Percentiles rank a stretch among this genome's conserved stretches.
These are phyloP conservation scores for Lutjanus campechanus DNA, from an alignment of 2,797 vertebrate species.

Conservation along the genomic window DNA sequence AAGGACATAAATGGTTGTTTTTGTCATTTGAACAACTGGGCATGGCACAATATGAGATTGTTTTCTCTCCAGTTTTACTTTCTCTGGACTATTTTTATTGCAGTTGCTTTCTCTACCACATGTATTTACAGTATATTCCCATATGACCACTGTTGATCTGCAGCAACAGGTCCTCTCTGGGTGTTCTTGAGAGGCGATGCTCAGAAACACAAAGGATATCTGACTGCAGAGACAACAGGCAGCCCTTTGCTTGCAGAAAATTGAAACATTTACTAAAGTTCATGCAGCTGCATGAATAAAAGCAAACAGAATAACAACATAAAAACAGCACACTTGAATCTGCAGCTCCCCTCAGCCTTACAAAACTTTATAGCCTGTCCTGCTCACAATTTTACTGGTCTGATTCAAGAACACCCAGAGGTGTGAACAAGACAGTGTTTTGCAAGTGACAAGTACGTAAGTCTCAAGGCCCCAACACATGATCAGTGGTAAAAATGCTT, in stretches of 20 bases:
- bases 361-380: too few relatives aligned
- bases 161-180: background rate
- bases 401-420: too few relatives aligned
- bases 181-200: constrained; percentile 1
- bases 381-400: too few relatives aligned
- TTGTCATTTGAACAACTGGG: constrained; percentile 39
- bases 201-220: constrained; percentile 1
- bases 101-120: background rate
- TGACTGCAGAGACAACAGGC: constrained; percentile 9
- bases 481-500: too few relatives aligned
- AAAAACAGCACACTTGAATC: too few relatives aligned
- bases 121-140: background rate
- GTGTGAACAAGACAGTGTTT: too few relatives aligned
- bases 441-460: too few relatives aligned
- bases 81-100: background rate
- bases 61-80: constrained; percentile 18
- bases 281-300: background rate
- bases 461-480: too few relatives aligned
- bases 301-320: background rate
- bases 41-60: constrained; percentile 24
- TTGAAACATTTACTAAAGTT: background rate
- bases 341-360: too few relatives aligned
- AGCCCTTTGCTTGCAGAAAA: too few relatives aligned
- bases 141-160: constrained; percentile 6
- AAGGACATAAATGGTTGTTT: constrained; percentile 39